phyloP scores from a whole-genome alignment of 2,797 vertebrate species.

The Sciaenops ocellatus region DNA sequence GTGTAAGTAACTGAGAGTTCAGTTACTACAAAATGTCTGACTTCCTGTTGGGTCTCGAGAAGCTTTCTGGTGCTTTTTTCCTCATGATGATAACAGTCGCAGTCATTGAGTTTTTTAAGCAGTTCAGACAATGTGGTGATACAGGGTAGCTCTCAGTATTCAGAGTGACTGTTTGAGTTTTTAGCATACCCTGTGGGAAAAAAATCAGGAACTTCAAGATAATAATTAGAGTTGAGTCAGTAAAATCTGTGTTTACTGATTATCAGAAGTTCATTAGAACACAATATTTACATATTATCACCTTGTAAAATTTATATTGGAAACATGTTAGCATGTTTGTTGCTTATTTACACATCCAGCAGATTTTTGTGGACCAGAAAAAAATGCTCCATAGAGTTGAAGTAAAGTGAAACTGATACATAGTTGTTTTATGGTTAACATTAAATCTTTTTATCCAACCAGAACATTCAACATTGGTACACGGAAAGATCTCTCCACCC shows the following conservation, averaged over 20 bases:
- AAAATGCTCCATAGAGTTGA: too few species aligned
- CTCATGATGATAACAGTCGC: not conserved
- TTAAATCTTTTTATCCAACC: slow-evolving; percentile 36
- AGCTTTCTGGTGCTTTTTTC: not conserved
- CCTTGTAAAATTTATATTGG: not conserved
- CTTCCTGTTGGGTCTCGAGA: slow-evolving; percentile 11
- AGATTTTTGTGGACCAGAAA: not conserved
- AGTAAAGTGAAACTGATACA: too few species aligned
- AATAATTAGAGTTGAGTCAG: not conserved
- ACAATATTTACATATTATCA: not conserved
- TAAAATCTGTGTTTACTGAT: not conserved
- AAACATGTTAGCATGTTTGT: not conserved
- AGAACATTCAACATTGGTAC: slow-evolving; percentile 81
- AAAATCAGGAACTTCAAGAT: not conserved
- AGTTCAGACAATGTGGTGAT: too few species aligned
- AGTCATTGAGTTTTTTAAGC: not conserved
- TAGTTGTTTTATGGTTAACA: too few species aligned
- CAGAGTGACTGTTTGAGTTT: not conserved
- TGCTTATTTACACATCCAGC: not conserved
- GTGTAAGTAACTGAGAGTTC: too few species aligned
- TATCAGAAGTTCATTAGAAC: not conserved
- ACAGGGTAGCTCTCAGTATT: not conserved
- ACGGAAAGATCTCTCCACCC: slow-evolving; percentile 76
- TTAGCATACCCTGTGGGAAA: too few species aligned
- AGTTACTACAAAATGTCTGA: too few species aligned